Conservation (phyloP, 2,888 invertebrate genomes). For the Orthonevra nobilis region DNA sequence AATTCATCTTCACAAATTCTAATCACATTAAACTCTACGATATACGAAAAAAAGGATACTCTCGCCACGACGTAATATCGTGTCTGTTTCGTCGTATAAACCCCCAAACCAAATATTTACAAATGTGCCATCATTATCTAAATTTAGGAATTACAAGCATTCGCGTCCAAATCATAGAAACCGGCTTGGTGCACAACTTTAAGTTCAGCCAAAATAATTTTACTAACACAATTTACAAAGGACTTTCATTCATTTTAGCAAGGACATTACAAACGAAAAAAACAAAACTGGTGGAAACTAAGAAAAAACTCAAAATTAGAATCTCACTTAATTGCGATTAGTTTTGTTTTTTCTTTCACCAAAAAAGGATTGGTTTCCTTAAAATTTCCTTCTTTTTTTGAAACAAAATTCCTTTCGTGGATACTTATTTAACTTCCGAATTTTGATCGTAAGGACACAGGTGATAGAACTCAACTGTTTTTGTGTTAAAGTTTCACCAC, state of each 20-base stretch:
- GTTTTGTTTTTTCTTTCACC: not conserved
- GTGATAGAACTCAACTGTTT: slow-evolving; percentile 52
- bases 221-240: too few relatives aligned
- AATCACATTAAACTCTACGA: too few relatives aligned
- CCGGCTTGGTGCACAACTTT: slow-evolving; percentile 8
- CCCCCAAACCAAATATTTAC: not conserved
- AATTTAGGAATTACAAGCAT: slow-evolving; percentile 1
- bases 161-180: not conserved
- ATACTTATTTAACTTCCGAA: slow-evolving; percentile 19
- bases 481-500: slow-evolving; percentile 36
- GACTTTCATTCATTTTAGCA: too few relatives aligned
- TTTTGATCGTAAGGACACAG: slow-evolving; percentile 38
- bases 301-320: too few relatives aligned
- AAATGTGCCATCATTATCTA: slow-evolving; percentile 31
- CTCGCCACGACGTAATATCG: not conserved
- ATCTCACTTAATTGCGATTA: too few relatives aligned
- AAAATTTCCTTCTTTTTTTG: not conserved
- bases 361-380: slow-evolving; percentile 19
- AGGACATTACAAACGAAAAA: too few relatives aligned
- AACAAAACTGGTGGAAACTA: too few relatives aligned
- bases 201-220: not conserved
- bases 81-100: not conserved
- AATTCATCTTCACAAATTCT: not conserved
- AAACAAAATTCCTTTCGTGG: not conserved
- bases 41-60: not conserved